Evolutionary conservation across 1,140 invertebrate species (phyloP).

Genomic region (Cepaea nemoralis): DNA sequence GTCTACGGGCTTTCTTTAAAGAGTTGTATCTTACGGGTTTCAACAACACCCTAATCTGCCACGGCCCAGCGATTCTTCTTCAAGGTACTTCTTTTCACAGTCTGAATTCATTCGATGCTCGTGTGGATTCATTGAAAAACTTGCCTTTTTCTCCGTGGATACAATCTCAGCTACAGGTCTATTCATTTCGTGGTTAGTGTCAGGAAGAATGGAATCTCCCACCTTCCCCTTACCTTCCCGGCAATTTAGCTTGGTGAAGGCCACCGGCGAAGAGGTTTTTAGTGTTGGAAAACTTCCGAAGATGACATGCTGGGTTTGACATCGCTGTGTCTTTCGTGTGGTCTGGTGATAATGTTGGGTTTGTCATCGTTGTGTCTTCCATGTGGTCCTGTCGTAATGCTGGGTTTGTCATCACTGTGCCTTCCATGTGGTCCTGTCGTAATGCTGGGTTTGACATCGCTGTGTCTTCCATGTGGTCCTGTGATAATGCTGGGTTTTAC

Average conservation of each 20-base stretch:
- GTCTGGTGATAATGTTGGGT: too few species aligned
- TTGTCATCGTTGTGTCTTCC: too few species aligned
- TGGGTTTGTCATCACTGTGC: too few species aligned
- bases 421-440: too few species aligned
- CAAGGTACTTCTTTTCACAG: background rate
- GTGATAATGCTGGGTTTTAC: too few species aligned
- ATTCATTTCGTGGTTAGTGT: background rate
- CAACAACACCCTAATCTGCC: constrained; percentile 4
- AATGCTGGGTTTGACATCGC: too few species aligned
- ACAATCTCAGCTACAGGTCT: background rate
- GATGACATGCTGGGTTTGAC: too few species aligned
- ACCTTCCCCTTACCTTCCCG: background rate
- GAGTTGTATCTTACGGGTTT: background rate
- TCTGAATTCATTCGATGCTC: background rate
- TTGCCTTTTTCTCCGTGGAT: background rate
- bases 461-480: too few species aligned
- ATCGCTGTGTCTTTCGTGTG: too few species aligned
- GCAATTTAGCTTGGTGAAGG: background rate
- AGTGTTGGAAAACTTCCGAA: too few species aligned
- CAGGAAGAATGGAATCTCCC: background rate
- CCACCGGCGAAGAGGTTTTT: background rate
- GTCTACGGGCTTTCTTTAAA: background rate
- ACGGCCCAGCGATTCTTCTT: constrained; percentile 4
- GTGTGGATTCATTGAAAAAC: constrained; percentile 14
- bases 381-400: too few species aligned